Conservation (phyloP, 2,113 vertebrate species). For the Ia io region DNA sequence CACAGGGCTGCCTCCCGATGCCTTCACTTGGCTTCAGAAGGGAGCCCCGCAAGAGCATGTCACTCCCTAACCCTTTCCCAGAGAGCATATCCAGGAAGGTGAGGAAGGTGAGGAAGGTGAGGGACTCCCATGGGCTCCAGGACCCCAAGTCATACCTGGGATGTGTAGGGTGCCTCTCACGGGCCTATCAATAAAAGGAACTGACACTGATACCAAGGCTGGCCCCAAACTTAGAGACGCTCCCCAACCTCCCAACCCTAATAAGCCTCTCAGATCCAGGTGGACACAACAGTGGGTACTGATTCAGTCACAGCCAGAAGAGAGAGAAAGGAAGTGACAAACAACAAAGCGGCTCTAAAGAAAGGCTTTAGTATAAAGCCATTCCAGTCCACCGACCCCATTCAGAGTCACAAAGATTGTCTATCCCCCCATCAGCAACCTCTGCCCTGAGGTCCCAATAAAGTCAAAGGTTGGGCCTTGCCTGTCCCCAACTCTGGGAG, state of each 20-base stretch:
- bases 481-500: background rate
- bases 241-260: background rate
- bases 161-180: background rate
- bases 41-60: background rate
- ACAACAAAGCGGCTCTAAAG: slow-evolving; percentile 52
- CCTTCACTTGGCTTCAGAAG: background rate
- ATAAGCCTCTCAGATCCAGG: background rate
- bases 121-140: background rate
- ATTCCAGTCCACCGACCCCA: background rate
- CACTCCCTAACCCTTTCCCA: background rate
- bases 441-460: background rate
- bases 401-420: background rate
- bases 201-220: background rate
- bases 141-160: background rate
- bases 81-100: background rate
- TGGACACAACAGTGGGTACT: background rate
- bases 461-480: slow-evolving; percentile 26
- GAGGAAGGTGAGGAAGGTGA: background rate
- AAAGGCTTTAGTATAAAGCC: slow-evolving; percentile 2
- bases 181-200: slow-evolving; percentile 1
- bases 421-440: background rate
- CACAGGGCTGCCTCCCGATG: background rate
- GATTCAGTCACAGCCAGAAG: background rate
- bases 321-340: background rate
- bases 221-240: slow-evolving; percentile 10